Evolutionary conservation across 2,888 invertebrate species (phyloP).

Genomic region (Ashinkailepas kermadecensis): DNA sequence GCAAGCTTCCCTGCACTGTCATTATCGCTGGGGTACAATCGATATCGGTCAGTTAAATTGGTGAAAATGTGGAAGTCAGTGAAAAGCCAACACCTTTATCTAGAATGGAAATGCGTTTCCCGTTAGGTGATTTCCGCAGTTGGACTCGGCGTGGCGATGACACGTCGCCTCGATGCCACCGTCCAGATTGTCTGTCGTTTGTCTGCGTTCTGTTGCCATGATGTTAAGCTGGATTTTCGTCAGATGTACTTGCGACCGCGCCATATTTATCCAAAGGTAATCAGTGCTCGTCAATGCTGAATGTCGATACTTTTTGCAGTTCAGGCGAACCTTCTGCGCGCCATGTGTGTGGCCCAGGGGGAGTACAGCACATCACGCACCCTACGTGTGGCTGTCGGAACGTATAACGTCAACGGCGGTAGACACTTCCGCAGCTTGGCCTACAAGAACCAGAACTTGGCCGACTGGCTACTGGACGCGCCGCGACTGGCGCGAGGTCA

Average conservation of each 20-base stretch:
- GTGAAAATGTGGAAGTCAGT: too few relatives aligned
- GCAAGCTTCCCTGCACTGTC: too few relatives aligned
- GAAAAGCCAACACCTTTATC: too few relatives aligned
- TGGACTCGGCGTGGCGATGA: too few relatives aligned
- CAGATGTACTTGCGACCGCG: too few relatives aligned
- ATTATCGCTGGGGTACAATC: too few relatives aligned
- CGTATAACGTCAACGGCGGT: slow-evolving; percentile 99
- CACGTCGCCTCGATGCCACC: neutral
- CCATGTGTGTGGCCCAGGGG: slow-evolving; percentile 73
- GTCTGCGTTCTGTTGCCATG: neutral
- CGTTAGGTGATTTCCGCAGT: too few relatives aligned
- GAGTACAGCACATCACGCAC: slow-evolving; percentile 65
- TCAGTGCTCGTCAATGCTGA: too few relatives aligned
- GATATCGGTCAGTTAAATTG: too few relatives aligned
- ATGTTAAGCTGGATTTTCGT: too few relatives aligned
- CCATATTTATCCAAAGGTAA: too few relatives aligned
- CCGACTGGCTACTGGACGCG: slow-evolving; percentile 44
- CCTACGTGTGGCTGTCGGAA: slow-evolving; percentile 79
- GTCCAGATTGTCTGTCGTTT: neutral
- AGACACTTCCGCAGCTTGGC: slow-evolving; percentile 96
- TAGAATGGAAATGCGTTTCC: too few relatives aligned
- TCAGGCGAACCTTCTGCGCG: slow-evolving; percentile 69
- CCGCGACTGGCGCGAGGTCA: slow-evolving; percentile 44
- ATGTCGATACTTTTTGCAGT: slow-evolving; percentile 45
- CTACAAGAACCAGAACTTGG: slow-evolving; percentile 53